These are phyloP conservation scores for Nipponacmea schrenckii DNA, from an alignment of 2,888 invertebrate genomes.

Conservation along the genomic window DNA sequence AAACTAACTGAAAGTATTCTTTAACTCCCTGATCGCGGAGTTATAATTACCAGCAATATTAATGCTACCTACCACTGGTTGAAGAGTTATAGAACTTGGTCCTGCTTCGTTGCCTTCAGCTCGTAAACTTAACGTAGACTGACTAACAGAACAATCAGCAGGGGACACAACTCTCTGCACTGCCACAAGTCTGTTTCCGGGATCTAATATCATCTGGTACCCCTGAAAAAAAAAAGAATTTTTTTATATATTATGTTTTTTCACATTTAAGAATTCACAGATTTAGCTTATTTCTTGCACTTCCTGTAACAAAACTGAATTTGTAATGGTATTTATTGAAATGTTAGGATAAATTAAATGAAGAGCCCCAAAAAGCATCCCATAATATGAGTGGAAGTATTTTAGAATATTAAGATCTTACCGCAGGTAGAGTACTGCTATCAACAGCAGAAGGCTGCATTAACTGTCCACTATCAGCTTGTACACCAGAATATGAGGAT, in stretches of 20 bases:
- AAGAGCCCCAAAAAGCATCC: not conserved
- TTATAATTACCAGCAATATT: too few relatives aligned
- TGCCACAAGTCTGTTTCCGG: conserved; percentile 42
- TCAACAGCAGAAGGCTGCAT: conserved; percentile 41
- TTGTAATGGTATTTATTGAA: not conserved
- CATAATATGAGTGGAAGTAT: not conserved
- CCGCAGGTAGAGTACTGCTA: conserved; percentile 40
- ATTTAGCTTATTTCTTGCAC: too few relatives aligned
- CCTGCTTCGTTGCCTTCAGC: conserved; percentile 34
- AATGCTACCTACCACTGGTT: conserved; percentile 28
- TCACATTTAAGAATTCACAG: too few relatives aligned
- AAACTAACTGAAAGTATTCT: too few relatives aligned
- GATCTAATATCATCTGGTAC: conserved; percentile 46
- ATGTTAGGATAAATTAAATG: too few relatives aligned
- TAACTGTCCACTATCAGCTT: conserved; percentile 31
- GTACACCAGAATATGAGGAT: conserved; percentile 36
- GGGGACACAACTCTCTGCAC: conserved; percentile 56
- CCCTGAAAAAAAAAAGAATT: conserved; percentile 28
- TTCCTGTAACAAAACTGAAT: not conserved
- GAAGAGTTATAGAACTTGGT: conserved; percentile 28
- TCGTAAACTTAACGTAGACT: conserved; percentile 41
- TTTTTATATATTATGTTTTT: too few relatives aligned
- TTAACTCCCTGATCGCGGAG: too few relatives aligned
- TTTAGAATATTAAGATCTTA: conserved; percentile 11
- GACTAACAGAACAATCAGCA: conserved; percentile 55